Evolutionary conservation across 1,140 invertebrate genomes (phyloP).

Genomic region (Drosophila bipectinata): DNA sequence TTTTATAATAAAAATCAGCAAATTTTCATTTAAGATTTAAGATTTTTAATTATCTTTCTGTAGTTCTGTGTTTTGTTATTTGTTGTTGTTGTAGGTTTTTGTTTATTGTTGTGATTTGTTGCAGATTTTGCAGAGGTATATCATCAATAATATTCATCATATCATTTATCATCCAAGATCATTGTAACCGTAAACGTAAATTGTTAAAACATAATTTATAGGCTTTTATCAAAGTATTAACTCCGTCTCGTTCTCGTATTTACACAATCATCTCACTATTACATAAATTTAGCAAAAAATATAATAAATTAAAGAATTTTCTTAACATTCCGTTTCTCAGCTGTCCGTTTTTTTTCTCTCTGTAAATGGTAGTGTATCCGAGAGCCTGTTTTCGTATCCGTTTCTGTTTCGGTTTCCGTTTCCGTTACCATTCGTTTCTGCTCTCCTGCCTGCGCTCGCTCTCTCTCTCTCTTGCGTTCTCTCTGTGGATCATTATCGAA

Average conservation of each 20-base stretch:
- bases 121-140: constrained; percentile 42
- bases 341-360: background rate
- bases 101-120: constrained; percentile 42
- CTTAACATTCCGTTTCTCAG: constrained; percentile 2
- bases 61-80: background rate
- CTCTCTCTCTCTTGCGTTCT: background rate
- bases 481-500: background rate
- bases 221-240: constrained; percentile 39
- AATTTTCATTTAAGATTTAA: constrained; percentile 10
- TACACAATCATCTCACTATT: constrained; percentile 31
- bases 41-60: background rate
- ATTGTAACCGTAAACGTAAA: constrained; percentile 36
- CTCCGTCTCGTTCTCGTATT: constrained; percentile 9
- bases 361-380: background rate
- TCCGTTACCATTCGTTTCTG: constrained; percentile 2
- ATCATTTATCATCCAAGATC: constrained; percentile 36
- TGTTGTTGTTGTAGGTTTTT: constrained; percentile 12
- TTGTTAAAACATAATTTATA: constrained; percentile 39
- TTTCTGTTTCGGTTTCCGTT: constrained; percentile 2
- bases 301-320: constrained; percentile 37
- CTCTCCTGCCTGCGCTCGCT: background rate
- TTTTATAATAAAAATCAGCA: constrained; percentile 20
- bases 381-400: background rate
- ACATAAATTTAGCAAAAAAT: constrained; percentile 43
- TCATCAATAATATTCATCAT: constrained; percentile 48